These are phyloP conservation scores for Chrysemys picta DNA, from an alignment of 2,113 vertebrate species.

Conservation along the genomic window DNA sequence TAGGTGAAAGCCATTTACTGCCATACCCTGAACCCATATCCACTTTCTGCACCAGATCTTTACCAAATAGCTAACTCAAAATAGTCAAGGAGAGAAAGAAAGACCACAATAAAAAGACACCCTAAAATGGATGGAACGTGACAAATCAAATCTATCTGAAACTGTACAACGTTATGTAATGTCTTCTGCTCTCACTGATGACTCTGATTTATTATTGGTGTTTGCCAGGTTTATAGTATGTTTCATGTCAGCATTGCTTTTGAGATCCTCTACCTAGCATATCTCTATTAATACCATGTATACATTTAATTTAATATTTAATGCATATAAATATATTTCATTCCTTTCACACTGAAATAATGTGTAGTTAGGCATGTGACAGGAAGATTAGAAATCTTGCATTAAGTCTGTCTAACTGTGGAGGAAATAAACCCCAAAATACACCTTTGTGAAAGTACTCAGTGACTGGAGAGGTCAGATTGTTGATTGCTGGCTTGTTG, in stretches of 20 bases:
- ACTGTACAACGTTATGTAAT: not conserved
- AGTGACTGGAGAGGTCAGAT: constrained; percentile 54
- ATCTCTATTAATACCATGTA: not conserved
- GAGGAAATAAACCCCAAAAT: not conserved
- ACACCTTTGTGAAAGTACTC: constrained; percentile 30
- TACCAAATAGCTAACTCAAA: not conserved
- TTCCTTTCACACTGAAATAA: constrained; percentile 15
- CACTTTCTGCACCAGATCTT: not conserved
- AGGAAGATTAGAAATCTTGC: constrained; percentile 31
- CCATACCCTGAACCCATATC: not conserved
- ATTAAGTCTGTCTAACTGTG: not conserved
- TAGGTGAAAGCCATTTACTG: not conserved
- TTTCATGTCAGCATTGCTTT: not conserved
- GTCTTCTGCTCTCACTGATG: not conserved
- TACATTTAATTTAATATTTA: constrained; percentile 23
- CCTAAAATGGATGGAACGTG: not conserved
- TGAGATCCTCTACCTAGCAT: not conserved
- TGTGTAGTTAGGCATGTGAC: not conserved
- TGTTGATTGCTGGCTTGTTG: constrained; percentile 57
- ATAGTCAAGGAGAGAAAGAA: not conserved
- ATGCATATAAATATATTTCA: not conserved
- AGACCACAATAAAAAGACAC: not conserved
- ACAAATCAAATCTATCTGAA: not conserved
- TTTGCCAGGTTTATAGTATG: not conserved
- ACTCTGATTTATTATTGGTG: not conserved